These are phyloP conservation scores for Natrix natrix DNA, from an alignment of 2,797 vertebrate species.

Conservation along the genomic window DNA sequence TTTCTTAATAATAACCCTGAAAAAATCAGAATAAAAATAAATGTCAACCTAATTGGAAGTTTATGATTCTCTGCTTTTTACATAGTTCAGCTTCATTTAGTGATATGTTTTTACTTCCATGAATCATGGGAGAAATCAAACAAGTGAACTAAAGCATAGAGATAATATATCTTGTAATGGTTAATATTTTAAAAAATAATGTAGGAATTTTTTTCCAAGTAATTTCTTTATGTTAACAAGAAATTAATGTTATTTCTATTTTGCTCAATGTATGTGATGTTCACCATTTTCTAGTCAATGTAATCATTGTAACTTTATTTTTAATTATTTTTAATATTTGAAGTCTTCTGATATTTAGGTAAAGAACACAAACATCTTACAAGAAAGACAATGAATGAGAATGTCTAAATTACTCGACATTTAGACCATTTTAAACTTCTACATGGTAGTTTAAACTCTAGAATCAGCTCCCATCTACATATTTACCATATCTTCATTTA, in stretches of 20 bases:
- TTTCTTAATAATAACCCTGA: conserved; percentile 50
- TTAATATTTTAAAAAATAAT: background rate
- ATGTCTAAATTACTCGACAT: background rate
- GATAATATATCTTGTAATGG: background rate
- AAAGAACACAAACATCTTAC: background rate
- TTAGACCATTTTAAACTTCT: background rate
- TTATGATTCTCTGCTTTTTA: conserved; percentile 37
- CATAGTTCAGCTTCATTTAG: conserved; percentile 36
- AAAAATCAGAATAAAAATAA: conserved; percentile 50
- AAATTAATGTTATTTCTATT: background rate
- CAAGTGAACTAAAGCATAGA: background rate
- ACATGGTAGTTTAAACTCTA: background rate
- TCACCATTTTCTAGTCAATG: background rate
- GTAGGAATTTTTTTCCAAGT: background rate
- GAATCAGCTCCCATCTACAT: background rate
- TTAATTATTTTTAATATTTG: background rate
- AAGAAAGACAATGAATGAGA: background rate
- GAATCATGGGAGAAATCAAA: background rate
- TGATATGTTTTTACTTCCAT: background rate
- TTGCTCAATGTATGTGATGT: background rate
- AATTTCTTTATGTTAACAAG: background rate
- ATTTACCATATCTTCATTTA: background rate
- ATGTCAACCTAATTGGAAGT: conserved; percentile 57
- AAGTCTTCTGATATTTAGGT: background rate
- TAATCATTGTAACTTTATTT: background rate